Percentiles rank a stretch among this genome's conserved stretches.
Evolutionary conservation across 2,113 vertebrate genomes (phyloP).

Genomic region (Plecotus auritus): DNA sequence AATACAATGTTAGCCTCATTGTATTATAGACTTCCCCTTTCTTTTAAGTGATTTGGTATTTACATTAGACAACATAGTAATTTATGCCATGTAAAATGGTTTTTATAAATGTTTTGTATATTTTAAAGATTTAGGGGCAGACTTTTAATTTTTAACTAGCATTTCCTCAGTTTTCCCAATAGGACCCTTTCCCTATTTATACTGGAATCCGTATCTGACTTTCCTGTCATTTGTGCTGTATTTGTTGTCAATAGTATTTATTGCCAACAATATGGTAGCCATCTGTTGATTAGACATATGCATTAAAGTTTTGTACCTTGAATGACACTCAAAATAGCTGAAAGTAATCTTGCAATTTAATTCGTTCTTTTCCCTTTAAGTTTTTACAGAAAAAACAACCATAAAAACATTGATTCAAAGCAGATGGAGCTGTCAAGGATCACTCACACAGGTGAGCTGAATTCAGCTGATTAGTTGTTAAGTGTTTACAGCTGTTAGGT

Average conservation of each 20-base stretch:
- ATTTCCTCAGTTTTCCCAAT: neutral
- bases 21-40: neutral
- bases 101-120: neutral
- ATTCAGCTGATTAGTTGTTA: conserved; percentile 78
- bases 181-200: neutral
- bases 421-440: conserved; percentile 78
- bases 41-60: neutral
- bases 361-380: neutral
- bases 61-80: neutral
- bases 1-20: neutral
- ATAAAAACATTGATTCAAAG: conserved; percentile 72
- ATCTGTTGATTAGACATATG: conserved; percentile 30
- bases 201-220: neutral
- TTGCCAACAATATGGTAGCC: neutral
- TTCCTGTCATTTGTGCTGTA: neutral
- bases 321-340: conserved; percentile 1
- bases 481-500: conserved; percentile 80
- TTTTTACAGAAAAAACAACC: neutral
- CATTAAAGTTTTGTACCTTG: conserved; percentile 25
- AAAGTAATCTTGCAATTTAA: neutral
- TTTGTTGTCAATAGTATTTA: neutral
- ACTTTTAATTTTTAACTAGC: neutral
- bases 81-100: neutral
- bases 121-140: neutral
- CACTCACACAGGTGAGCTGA: conserved; percentile 76